These are phyloP conservation scores for Helleia helle DNA, from an alignment of 2,888 invertebrate species.

Conservation along the genomic window DNA sequence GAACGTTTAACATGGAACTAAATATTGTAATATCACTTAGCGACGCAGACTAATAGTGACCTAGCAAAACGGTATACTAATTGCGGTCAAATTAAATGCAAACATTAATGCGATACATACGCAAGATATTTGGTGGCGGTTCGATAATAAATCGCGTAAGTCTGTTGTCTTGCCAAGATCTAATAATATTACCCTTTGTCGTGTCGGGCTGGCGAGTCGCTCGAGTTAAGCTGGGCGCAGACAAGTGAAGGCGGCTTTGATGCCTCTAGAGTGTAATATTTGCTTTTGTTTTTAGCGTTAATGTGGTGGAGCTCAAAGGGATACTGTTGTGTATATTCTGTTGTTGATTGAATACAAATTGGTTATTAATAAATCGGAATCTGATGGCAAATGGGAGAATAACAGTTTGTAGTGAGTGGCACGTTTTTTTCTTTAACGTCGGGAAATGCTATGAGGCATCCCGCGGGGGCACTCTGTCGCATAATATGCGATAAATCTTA, in stretches of 20 bases:
- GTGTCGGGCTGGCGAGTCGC: slow-evolving; percentile 16
- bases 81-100: slow-evolving; percentile 19
- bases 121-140: slow-evolving; percentile 23
- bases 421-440: too few relatives aligned
- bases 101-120: slow-evolving; percentile 20
- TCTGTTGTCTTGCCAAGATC: slow-evolving; percentile 44
- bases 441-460: too few relatives aligned
- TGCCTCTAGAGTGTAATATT: background rate
- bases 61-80: slow-evolving; percentile 15
- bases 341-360: too few relatives aligned
- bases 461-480: too few relatives aligned
- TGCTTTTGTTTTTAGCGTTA: too few relatives aligned
- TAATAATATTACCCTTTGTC: slow-evolving; percentile 56
- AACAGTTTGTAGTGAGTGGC: too few relatives aligned
- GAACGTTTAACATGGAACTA: slow-evolving; percentile 4
- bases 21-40: slow-evolving; percentile 1
- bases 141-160: slow-evolving; percentile 44
- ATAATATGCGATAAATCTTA: too few relatives aligned
- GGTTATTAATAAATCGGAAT: too few relatives aligned
- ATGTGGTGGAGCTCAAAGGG: too few relatives aligned
- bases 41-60: slow-evolving; percentile 18
- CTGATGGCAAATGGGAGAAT: too few relatives aligned
- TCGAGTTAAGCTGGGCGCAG: background rate
- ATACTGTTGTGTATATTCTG: too few relatives aligned
- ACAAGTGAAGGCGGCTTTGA: background rate